These are phyloP conservation scores for Gibbula magus DNA, from an alignment of 2,888 invertebrate genomes.

Conservation along the genomic window DNA sequence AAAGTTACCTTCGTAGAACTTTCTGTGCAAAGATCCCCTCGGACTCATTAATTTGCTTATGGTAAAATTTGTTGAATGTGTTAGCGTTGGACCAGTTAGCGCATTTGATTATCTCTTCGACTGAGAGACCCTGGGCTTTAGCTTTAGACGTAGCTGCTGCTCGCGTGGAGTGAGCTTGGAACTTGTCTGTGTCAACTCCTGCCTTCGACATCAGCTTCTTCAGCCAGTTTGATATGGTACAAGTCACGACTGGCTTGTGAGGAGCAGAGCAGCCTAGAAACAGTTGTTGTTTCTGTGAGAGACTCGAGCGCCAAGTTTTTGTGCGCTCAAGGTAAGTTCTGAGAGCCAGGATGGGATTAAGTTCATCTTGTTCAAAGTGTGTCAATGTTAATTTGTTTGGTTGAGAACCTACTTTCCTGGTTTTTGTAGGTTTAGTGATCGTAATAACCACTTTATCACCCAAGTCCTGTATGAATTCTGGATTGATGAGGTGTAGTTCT, in stretches of 20 bases:
- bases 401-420: background rate
- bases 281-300: background rate
- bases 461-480: background rate
- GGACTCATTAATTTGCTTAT: background rate
- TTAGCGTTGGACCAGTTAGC: constrained; percentile 28
- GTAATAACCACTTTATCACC: background rate
- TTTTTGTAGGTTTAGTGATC: constrained; percentile 8
- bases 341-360: background rate
- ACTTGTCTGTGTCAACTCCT: constrained; percentile 25
- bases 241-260: constrained; percentile 14
- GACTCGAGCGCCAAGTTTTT: background rate
- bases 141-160: constrained; percentile 27
- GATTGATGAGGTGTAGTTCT: constrained; percentile 18
- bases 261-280: constrained; percentile 1
- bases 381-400: background rate
- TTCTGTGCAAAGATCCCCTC: background rate
- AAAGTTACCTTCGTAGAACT: background rate
- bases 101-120: constrained; percentile 29
- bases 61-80: constrained; percentile 24
- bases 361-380: background rate
- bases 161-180: constrained; percentile 24
- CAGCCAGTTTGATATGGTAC: background rate
- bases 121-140: constrained; percentile 15
- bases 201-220: too few relatives aligned
- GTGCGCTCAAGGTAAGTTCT: background rate